These are phyloP conservation scores for Phyllopteryx taeniolatus DNA, from an alignment of 2,113 vertebrate species.

Conservation along the genomic window DNA sequence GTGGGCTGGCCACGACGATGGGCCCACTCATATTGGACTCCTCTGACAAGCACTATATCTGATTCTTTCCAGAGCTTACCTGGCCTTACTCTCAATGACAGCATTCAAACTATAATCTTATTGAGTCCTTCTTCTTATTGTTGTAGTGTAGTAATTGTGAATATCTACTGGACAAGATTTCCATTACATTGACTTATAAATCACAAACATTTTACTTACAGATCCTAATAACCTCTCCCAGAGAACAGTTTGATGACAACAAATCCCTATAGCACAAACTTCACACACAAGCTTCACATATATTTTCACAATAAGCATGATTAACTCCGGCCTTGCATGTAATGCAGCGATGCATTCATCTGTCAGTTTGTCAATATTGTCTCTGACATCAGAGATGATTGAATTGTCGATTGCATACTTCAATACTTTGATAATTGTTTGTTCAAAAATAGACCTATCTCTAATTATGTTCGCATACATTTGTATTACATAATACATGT, in stretches of 20 bases:
- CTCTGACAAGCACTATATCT: constrained; percentile 25
- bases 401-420: constrained; percentile 8
- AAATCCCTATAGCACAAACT: not conserved
- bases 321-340: not conserved
- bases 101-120: not conserved
- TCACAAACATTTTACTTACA: too few species aligned
- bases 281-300: not conserved
- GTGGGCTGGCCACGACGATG: not conserved
- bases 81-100: constrained; percentile 3
- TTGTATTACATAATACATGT: constrained; percentile 39
- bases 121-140: not conserved
- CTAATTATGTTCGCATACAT: constrained; percentile 40
- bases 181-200: too few species aligned
- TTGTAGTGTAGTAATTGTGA: not conserved
- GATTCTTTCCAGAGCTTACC: constrained; percentile 21
- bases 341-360: not conserved
- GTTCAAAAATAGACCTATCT: constrained; percentile 52
- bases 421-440: constrained; percentile 27
- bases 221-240: not conserved
- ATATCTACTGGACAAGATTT: not conserved
- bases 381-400: constrained; percentile 3
- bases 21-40: constrained; percentile 15
- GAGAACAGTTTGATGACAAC: not conserved
- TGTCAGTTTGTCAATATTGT: not conserved
- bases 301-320: not conserved